phyloP scores from a whole-genome alignment of 2,888 invertebrate genomes.

The Atethmia centrago region DNA sequence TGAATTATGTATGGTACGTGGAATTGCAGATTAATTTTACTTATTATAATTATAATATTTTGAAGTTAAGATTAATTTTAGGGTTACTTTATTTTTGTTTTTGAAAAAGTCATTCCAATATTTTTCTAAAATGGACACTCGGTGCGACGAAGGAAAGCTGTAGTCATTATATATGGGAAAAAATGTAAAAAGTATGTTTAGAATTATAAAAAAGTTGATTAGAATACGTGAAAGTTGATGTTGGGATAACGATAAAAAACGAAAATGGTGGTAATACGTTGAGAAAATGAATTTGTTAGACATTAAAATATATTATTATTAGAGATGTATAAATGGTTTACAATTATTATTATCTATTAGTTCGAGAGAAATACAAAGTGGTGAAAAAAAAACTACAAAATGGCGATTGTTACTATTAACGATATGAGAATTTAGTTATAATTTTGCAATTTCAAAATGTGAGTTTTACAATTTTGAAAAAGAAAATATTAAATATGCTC shows the following conservation, averaged over 20 bases:
- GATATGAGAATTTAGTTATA: conserved; percentile 91
- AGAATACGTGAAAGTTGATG: conserved; percentile 87
- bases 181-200: conserved; percentile 89
- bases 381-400: conserved; percentile 82
- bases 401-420: conserved; percentile 90
- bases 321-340: conserved; percentile 90
- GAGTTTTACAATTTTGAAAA: conserved; percentile 91
- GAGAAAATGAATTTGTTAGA: conserved; percentile 90
- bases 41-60: conserved; percentile 67
- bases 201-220: conserved; percentile 87
- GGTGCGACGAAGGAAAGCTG: conserved; percentile 81
- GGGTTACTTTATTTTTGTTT: conserved; percentile 70
- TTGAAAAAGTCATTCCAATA: conserved; percentile 86
- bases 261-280: conserved; percentile 86
- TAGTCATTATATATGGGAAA: conserved; percentile 85
- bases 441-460: conserved; percentile 91
- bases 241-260: conserved; percentile 83
- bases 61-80: conserved; percentile 75
- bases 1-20: conserved; percentile 75
- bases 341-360: conserved; percentile 87
- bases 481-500: conserved; percentile 91
- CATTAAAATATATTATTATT: conserved; percentile 90
- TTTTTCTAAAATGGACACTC: conserved; percentile 84
- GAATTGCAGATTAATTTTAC: conserved; percentile 79
- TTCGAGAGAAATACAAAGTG: conserved; percentile 87